phyloP scores from a whole-genome alignment of 1,140 invertebrate species.

The Drosophila bifasciata region DNA sequence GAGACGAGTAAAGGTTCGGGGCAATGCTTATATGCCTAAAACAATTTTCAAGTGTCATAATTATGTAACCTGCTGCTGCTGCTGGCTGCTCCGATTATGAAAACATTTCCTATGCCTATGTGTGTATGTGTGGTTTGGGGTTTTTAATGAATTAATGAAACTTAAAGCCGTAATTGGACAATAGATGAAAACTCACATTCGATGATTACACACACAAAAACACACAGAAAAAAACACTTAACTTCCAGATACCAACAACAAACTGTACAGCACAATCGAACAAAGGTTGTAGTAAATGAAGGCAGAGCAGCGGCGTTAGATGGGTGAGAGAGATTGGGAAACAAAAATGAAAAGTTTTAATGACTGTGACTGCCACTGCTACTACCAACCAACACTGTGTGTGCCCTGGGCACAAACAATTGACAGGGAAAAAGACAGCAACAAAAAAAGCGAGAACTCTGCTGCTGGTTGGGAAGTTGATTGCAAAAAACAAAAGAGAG shows the following conservation, averaged over 20 bases:
- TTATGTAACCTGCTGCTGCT: slow-evolving; percentile 21
- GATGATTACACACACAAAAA: slow-evolving; percentile 53
- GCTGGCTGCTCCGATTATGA: slow-evolving; percentile 27
- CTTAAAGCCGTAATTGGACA: slow-evolving; percentile 58
- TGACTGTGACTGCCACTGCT: slow-evolving; percentile 7
- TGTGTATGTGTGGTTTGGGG: slow-evolving; percentile 2
- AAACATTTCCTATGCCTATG: slow-evolving; percentile 54
- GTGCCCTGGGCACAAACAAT: slow-evolving; percentile 8
- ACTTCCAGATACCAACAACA: neutral
- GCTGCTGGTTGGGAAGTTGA: neutral
- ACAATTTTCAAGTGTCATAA: slow-evolving; percentile 26
- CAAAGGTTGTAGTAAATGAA: slow-evolving; percentile 39
- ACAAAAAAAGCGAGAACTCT: neutral
- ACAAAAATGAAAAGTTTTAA: slow-evolving; percentile 40
- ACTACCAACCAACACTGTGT: no score
- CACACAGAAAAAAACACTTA: slow-evolving; percentile 21
- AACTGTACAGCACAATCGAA: slow-evolving; percentile 28
- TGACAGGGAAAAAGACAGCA: slow-evolving; percentile 1
- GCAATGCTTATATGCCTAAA: slow-evolving; percentile 1
- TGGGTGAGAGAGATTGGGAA: slow-evolving; percentile 16
- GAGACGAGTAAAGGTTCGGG: neutral
- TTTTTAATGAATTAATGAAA: slow-evolving; percentile 34
- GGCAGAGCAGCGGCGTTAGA: slow-evolving; percentile 3
- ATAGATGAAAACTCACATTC: slow-evolving; percentile 62
- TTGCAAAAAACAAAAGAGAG: no score